Evolutionary conservation across 2,797 vertebrate genomes (phyloP).

Genomic region (Lagothrix lagotricha): DNA sequence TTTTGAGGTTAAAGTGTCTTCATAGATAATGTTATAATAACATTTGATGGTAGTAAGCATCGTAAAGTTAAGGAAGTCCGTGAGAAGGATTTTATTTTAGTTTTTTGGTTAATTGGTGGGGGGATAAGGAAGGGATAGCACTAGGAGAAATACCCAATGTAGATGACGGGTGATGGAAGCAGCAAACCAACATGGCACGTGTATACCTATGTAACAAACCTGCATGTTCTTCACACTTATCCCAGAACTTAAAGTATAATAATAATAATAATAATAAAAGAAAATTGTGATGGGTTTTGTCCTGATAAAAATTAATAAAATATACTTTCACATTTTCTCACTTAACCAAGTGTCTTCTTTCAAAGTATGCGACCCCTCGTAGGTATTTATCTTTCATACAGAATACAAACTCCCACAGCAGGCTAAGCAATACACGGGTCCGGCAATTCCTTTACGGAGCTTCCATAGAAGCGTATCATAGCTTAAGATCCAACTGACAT

Average conservation of each 20-base stretch:
- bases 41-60: neutral
- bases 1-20: neutral
- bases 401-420: neutral
- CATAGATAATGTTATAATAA: neutral
- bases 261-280: neutral
- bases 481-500: slow-evolving; percentile 57
- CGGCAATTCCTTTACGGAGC: neutral
- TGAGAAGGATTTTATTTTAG: neutral
- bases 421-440: slow-evolving; percentile 53
- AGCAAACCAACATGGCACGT: no score
- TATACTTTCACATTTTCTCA: neutral
- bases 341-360: neutral
- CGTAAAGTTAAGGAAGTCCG: neutral
- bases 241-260: no score
- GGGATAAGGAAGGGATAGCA: no score
- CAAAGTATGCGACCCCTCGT: neutral
- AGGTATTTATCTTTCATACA: slow-evolving; percentile 26
- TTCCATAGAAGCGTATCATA: neutral
- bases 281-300: neutral
- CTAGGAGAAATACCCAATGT: no score
- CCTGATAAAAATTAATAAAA: neutral
- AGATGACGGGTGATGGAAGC: no score
- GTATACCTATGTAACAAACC: no score
- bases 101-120: neutral
- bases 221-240: no score